Conservation (phyloP, 2,888 invertebrate species). For the Belgica antarctica region DNA sequence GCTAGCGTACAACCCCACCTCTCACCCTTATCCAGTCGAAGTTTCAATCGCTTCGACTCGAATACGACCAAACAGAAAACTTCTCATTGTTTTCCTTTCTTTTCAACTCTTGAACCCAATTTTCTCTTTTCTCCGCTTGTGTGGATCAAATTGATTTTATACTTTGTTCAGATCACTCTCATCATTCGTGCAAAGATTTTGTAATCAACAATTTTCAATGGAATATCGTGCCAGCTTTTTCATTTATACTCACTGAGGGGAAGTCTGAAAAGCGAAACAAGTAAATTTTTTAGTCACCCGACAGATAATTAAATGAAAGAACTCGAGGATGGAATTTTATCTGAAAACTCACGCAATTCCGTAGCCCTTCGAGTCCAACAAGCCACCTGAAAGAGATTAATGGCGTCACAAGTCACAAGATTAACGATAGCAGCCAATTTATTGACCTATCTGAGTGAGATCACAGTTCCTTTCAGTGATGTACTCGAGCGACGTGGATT, state of each 20-base stretch:
- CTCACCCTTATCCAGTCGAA: too few relatives aligned
- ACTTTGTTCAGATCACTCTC: not conserved
- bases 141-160: not conserved
- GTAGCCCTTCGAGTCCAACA: conserved; percentile 88
- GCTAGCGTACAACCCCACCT: too few relatives aligned
- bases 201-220: conserved; percentile 5
- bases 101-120: too few relatives aligned
- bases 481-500: conserved; percentile 93
- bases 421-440: not conserved
- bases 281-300: too few relatives aligned
- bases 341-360: conserved; percentile 67
- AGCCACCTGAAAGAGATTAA: conserved; percentile 58
- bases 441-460: conserved; percentile 68
- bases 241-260: conserved; percentile 12
- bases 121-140: not conserved
- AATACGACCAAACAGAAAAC: too few relatives aligned
- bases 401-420: conserved; percentile 61
- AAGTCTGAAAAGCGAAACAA: not conserved
- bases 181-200: not conserved
- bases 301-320: conserved; percentile 8
- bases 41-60: too few relatives aligned
- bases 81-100: too few relatives aligned
- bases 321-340: not conserved
- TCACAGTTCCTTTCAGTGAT: conserved; percentile 82
- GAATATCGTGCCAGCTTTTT: not conserved